Conservation (phyloP, 2,797 vertebrate genomes). For the Pantherophis vulpinus region DNA sequence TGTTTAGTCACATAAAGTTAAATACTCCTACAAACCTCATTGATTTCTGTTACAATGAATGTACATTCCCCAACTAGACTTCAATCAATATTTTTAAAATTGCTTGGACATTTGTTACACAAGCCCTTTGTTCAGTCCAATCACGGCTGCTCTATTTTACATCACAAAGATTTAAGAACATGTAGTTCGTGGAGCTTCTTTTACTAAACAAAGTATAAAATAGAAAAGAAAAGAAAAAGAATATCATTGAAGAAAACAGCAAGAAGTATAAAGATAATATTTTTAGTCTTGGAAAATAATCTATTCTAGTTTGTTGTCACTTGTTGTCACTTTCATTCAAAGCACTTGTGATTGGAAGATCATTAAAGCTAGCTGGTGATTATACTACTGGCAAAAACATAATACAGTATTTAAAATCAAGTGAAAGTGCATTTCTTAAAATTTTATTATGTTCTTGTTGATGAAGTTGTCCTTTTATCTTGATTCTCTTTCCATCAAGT, state of each 20-base stretch:
- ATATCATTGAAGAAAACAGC: background rate
- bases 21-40: background rate
- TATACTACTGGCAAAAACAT: constrained; percentile 11
- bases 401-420: background rate
- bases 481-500: background rate
- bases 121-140: background rate
- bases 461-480: constrained; percentile 2
- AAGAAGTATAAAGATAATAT: background rate
- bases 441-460: background rate
- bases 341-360: constrained; percentile 1
- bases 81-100: background rate
- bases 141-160: background rate
- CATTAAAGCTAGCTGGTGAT: background rate
- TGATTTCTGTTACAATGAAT: background rate
- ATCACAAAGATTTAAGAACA: background rate
- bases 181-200: background rate
- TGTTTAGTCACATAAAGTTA: background rate
- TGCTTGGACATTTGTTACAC: background rate
- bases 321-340: background rate
- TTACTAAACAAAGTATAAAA: background rate
- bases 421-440: background rate
- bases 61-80: background rate
- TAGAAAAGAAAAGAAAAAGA: background rate
- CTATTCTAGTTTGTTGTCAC: background rate
- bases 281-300: background rate